A percentile compares a stretch with the other conserved stretches of the same genome.
phyloP scores from a whole-genome alignment of 2,113 vertebrate species.

The Eudyptes chrysolophus region DNA sequence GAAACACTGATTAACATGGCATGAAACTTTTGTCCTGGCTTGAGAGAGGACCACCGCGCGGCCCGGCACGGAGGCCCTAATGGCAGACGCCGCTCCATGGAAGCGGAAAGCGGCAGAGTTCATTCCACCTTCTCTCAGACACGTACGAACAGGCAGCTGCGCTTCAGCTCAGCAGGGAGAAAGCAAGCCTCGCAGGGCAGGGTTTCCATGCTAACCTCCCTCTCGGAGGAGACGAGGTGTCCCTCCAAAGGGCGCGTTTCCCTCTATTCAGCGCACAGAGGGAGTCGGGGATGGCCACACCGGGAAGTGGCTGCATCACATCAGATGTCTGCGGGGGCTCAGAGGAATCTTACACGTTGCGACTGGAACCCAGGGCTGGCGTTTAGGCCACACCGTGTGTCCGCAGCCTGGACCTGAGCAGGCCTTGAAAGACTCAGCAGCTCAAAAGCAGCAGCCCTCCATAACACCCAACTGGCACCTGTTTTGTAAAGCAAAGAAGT shows the following conservation, averaged over 20 bases:
- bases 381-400: rapidly evolving
- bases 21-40: not conserved
- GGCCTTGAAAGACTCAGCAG: not conserved
- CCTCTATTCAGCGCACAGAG: not conserved
- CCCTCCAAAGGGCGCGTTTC: not conserved
- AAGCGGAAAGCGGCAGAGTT: not conserved
- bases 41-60: not conserved
- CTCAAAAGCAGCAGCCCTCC: not conserved
- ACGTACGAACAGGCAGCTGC: rapidly evolving
- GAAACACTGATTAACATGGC: not conserved
- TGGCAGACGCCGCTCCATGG: not conserved
- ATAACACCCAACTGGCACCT: not conserved
- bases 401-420: not conserved
- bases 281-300: rapidly evolving
- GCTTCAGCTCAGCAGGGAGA: not conserved
- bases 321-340: not conserved
- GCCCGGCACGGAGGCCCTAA: rapidly evolving
- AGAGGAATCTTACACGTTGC: not conserved
- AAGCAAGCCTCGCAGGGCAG: not conserved
- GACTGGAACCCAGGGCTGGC: not conserved
- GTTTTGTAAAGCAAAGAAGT: not conserved
- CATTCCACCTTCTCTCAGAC: not conserved
- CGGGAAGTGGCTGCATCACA: not conserved
- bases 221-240: not conserved
- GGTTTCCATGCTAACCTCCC: not conserved